Conservation (phyloP, 2,797 vertebrate species). For the Notamacropus eugenii region DNA sequence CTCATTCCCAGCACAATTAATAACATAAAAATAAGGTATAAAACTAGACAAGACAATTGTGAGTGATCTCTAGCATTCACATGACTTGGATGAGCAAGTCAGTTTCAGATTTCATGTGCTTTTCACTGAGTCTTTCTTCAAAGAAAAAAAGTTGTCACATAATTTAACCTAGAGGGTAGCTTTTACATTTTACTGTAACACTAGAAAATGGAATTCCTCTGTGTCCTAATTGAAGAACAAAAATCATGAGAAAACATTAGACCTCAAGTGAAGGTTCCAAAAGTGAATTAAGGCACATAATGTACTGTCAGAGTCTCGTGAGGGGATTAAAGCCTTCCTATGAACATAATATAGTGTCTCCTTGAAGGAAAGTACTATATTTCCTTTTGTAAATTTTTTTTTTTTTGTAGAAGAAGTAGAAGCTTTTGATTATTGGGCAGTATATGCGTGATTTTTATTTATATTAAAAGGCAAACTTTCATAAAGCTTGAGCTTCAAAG, state of each 20-base stretch:
- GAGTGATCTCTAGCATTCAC: neutral
- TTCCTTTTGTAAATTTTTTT: neutral
- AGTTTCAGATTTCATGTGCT: slow-evolving; percentile 46
- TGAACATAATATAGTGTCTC: slow-evolving; percentile 1
- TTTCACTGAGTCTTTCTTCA: slow-evolving; percentile 52
- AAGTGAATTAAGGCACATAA: slow-evolving; percentile 40
- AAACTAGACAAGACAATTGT: slow-evolving; percentile 15
- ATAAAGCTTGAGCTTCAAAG: neutral
- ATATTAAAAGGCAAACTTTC: slow-evolving; percentile 11
- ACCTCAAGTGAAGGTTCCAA: slow-evolving; percentile 36
- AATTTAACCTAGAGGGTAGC: slow-evolving; percentile 62
- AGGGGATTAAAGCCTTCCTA: slow-evolving; percentile 28
- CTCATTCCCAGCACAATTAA: neutral
- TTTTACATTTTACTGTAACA: slow-evolving; percentile 64
- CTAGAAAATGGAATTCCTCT: slow-evolving; percentile 70
- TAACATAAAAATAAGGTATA: slow-evolving; percentile 21
- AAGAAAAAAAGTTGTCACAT: slow-evolving; percentile 67
- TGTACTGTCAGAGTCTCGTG: slow-evolving; percentile 32
- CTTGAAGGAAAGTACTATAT: neutral
- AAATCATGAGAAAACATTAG: slow-evolving; percentile 17
- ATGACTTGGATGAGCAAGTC: neutral
- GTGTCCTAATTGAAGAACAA: slow-evolving; percentile 64
- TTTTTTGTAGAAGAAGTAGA: slow-evolving; percentile 24
- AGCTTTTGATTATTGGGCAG: neutral
- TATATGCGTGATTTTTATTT: neutral